Base-by-base conservation (phyloP, 2,888 invertebrate genomes). In the Pollenia labialis region DNA sequence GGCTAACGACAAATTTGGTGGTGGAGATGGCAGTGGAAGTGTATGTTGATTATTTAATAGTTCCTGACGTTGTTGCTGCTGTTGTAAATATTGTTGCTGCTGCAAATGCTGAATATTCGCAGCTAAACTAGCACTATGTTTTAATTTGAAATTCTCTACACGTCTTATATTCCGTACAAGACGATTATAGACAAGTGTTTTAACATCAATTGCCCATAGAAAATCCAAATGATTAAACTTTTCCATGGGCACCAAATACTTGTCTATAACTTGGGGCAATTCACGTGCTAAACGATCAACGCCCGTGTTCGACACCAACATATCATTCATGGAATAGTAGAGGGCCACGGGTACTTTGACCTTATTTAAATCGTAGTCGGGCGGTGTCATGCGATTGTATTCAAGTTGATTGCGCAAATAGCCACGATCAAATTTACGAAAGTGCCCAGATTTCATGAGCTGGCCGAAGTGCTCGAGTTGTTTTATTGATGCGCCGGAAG, bases 291-390 rank as follows among this genome's bases (percentile, higher is more conserved):
- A 90, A 18, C 93, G 92, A 56, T 94, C 91, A 0, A 96, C 95
- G 83, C 96, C 96, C 88, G 91, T 91, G 4, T 94, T 94, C 71
- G 94, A 93, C 1, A 96, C 94, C 23, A 97, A 91, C 95, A 95
- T 95, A 91, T 97, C 97, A 16, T 95, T 95, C 4, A 93, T 92
- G 9, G 94, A 94, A 89, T 94, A 95, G 89, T 95, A 95, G 11
- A 96, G 90, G 1, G 94, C 94, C 50, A 95, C 94, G 0, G 95
- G 95, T 18, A 94, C 93, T 84, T 93, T 94, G 11, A 95, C 93
- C 50, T 93, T 94, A 16, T 92, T 91, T 14, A 95, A 90, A 89
- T 95, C 93, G 88, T 95, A 95, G 14, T 93, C 91, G 0, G 95
- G 95, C 52, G 95, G 95, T 0, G 90, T 91, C 62, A 91, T 89